Evolutionary conservation across 2,888 invertebrate genomes (phyloP).

Genomic region (Amphipoea lucens): DNA sequence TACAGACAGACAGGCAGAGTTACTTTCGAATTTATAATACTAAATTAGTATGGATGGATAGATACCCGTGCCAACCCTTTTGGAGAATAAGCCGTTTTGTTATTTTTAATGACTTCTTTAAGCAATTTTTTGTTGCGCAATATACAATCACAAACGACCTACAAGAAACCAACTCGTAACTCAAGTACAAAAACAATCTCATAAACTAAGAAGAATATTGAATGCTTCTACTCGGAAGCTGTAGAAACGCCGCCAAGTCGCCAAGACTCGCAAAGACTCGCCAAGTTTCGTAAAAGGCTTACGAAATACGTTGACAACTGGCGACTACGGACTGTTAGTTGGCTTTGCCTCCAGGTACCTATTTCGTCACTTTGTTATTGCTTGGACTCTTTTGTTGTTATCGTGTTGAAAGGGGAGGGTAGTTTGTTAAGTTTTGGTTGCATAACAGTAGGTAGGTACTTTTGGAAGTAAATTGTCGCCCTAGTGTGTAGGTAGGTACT

Average conservation of each 20-base stretch:
- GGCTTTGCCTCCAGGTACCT: slow-evolving; percentile 11
- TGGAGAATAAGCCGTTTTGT: too few species aligned
- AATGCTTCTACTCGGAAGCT: slow-evolving; percentile 43
- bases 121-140: not conserved
- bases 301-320: slow-evolving; percentile 43
- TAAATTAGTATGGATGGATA: too few species aligned
- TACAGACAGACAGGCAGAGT: too few species aligned
- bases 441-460: not conserved
- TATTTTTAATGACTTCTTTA: not conserved
- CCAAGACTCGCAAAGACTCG: slow-evolving; percentile 13
- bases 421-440: not conserved
- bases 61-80: too few species aligned
- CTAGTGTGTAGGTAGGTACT: not conserved
- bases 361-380: not conserved
- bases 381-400: not conserved
- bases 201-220: slow-evolving; percentile 33
- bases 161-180: not conserved
- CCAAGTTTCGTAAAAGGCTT: slow-evolving; percentile 55
- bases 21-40: too few species aligned
- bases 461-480: not conserved
- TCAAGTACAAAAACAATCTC: slow-evolving; percentile 16
- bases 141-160: not conserved
- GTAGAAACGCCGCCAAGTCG: slow-evolving; percentile 30
- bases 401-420: not conserved
- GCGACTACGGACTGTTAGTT: slow-evolving; percentile 8